Conservation (phyloP, 1,140 invertebrate species). For the fruit fly (Drosophila melanogaster) region DNA sequence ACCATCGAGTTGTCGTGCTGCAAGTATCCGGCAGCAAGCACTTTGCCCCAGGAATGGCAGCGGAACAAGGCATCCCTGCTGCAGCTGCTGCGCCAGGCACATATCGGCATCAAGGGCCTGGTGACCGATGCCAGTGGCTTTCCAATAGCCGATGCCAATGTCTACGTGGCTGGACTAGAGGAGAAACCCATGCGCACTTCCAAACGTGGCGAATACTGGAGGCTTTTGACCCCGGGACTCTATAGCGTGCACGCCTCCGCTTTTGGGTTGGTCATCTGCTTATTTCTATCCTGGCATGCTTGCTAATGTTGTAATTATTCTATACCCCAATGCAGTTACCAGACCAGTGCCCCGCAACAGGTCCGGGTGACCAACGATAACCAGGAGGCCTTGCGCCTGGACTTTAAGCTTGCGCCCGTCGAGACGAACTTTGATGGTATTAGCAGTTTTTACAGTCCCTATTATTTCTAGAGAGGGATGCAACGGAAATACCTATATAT, state of each 20-base stretch:
- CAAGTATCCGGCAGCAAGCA: conserved; percentile 92
- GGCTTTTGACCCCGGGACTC: conserved; percentile 92
- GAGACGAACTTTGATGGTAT: conserved; percentile 83
- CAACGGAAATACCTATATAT: conserved; percentile 12
- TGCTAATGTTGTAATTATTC: background rate
- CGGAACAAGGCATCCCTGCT: conserved; percentile 95
- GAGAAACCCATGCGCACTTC: conserved; percentile 90
- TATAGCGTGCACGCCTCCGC: conserved; percentile 90
- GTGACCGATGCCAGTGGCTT: conserved; percentile 86
- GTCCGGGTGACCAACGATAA: conserved; percentile 76
- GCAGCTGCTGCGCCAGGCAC: conserved; percentile 93
- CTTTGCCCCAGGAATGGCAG: conserved; percentile 92
- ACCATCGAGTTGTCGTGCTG: conserved; percentile 98
- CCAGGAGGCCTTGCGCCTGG: conserved; percentile 71
- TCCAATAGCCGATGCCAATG: conserved; percentile 88
- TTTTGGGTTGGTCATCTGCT: conserved; percentile 87
- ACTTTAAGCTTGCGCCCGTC: conserved; percentile 79
- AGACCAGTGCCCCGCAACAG: conserved; percentile 66
- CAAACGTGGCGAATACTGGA: conserved; percentile 94
- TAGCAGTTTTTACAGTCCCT: conserved; percentile 83
- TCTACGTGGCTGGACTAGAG: conserved; percentile 89
- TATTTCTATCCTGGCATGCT: too few species aligned
- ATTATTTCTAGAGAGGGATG: conserved; percentile 69
- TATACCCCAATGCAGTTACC: conserved; percentile 54
- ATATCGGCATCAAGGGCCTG: conserved; percentile 92